Evolutionary conservation across 2,113 vertebrate genomes (phyloP).

Genomic region (Brachirus orientalis): DNA sequence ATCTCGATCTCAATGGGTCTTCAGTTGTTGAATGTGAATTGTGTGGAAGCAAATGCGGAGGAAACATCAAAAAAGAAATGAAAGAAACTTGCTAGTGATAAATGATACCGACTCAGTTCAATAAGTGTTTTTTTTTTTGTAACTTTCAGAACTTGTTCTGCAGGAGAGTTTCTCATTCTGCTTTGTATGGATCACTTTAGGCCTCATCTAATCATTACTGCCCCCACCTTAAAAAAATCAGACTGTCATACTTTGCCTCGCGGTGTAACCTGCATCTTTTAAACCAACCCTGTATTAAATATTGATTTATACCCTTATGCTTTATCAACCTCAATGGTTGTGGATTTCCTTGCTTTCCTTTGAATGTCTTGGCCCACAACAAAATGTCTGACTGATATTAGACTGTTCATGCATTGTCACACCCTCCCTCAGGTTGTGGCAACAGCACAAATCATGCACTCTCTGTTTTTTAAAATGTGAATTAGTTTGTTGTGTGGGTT

Average conservation of each 20-base stretch:
- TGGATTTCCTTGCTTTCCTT: conserved; percentile 34
- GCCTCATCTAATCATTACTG: conserved; percentile 19
- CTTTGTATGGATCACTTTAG: conserved; percentile 3
- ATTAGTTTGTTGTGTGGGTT: conserved; percentile 39
- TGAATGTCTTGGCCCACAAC: conserved; percentile 20
- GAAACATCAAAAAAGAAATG: too few relatives aligned
- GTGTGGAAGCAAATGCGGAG: too few relatives aligned
- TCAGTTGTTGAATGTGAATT: too few relatives aligned
- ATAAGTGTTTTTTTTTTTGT: background rate
- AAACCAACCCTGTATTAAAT: conserved; percentile 52
- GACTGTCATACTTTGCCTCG: conserved; percentile 40
- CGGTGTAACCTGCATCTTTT: conserved; percentile 44
- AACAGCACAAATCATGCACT: background rate
- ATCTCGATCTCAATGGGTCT: too few relatives aligned
- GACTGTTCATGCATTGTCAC: conserved; percentile 12
- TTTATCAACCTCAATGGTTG: conserved; percentile 43
- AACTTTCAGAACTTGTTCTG: conserved; percentile 10
- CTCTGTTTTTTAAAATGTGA: conserved; percentile 25
- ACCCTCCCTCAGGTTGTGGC: conserved; percentile 41
- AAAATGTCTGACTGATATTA: conserved; percentile 44
- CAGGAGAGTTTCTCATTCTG: conserved; percentile 32
- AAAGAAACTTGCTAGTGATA: background rate
- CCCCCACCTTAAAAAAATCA: conserved; percentile 6
- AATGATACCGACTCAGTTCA: conserved; percentile 24
- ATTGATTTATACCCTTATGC: conserved; percentile 47